Evolutionary conservation across 1,140 invertebrate genomes (phyloP).

Genomic region (Lepidurus arcticus): DNA sequence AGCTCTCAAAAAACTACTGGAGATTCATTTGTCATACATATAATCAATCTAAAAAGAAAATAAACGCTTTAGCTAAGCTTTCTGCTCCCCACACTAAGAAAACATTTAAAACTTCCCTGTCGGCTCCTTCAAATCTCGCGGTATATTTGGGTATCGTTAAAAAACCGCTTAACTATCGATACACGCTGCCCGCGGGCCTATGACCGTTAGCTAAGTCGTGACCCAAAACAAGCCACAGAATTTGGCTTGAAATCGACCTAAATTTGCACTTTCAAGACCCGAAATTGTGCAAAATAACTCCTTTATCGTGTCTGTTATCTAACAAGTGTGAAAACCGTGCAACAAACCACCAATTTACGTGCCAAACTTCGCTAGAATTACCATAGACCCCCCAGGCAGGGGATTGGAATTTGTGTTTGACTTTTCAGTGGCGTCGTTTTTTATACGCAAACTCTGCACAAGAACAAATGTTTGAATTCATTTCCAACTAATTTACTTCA

Average conservation of each 20-base stretch:
- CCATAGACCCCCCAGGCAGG: slow-evolving; percentile 9
- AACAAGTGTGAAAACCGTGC: neutral
- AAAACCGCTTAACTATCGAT: neutral
- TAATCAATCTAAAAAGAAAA: no score
- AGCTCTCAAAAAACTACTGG: no score
- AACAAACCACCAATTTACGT: neutral
- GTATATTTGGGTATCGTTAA: neutral
- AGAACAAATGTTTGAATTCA: neutral
- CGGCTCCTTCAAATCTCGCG: neutral
- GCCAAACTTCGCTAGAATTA: neutral
- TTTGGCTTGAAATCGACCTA: neutral
- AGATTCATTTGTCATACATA: no score
- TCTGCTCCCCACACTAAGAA: no score
- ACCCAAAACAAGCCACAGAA: slow-evolving; percentile 10
- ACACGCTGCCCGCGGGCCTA: neutral
- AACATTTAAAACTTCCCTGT: neutral
- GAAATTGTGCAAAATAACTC: neutral
- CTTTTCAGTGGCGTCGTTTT: neutral
- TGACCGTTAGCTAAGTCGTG: slow-evolving; percentile 6
- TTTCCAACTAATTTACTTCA: neutral
- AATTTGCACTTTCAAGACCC: neutral
- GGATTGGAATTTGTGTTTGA: slow-evolving; percentile 6
- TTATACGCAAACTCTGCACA: neutral
- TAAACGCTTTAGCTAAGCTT: no score
- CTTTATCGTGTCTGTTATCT: neutral